Percentiles rank a stretch among this genome's conserved stretches.
phyloP scores from a whole-genome alignment of 2,113 vertebrate genomes.

The Okapia johnstoni region DNA sequence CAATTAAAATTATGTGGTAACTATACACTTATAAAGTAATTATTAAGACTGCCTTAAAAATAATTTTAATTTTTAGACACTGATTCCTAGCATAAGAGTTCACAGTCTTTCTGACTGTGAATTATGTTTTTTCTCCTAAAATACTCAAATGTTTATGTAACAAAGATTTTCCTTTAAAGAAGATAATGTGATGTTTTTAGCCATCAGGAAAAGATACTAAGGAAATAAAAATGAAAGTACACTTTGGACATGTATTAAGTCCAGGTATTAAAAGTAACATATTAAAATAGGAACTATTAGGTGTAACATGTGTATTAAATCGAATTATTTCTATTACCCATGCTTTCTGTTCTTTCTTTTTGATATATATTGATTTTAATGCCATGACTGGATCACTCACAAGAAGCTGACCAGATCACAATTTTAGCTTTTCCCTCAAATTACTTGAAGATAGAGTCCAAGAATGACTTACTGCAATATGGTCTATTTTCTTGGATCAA shows the following conservation, averaged over 20 bases:
- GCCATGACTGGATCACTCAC: not conserved
- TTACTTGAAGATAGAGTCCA: conserved; percentile 44
- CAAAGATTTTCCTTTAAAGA: not conserved
- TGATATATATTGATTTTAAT: not conserved
- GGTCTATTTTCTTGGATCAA: conserved; percentile 54
- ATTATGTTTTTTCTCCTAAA: conserved; percentile 4
- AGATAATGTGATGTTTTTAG: not conserved
- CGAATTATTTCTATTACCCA: not conserved
- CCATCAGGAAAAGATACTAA: not conserved
- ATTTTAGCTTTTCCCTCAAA: conserved; percentile 50
- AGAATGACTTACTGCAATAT: conserved; percentile 42
- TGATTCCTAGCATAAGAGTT: not conserved
- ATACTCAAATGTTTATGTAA: not conserved
- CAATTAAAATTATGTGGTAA: not conserved
- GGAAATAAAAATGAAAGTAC: not conserved
- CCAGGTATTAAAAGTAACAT: not conserved
- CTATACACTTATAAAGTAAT: not conserved
- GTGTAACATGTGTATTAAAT: conserved; percentile 6
- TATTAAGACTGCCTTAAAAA: not conserved
- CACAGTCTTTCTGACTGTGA: not conserved
- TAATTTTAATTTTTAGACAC: conserved; percentile 27
- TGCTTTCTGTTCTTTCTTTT: not conserved
- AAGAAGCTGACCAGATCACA: conserved; percentile 26
- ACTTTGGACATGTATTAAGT: not conserved
- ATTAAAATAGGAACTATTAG: not conserved